Evolutionary conservation across 2,113 vertebrate genomes (phyloP).

Genomic region (Ariopsis seemanni): DNA sequence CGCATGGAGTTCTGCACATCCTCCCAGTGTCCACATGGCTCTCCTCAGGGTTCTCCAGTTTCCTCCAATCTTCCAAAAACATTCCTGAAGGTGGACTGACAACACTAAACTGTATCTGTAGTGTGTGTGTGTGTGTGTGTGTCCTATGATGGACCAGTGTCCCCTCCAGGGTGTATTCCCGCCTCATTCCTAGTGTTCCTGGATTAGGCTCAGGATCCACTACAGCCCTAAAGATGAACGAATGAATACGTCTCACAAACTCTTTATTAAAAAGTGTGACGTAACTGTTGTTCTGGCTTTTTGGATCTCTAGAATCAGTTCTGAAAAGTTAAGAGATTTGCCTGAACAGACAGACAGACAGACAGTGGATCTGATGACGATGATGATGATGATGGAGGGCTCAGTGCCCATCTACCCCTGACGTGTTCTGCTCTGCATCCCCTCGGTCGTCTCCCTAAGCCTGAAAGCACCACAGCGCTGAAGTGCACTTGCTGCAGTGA

Average conservation of each 20-base stretch:
- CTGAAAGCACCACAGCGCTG: neutral
- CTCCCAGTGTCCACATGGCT: neutral
- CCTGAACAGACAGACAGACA: neutral
- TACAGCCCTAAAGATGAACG: neutral
- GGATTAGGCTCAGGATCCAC: neutral
- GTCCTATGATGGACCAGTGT: neutral
- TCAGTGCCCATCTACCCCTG: neutral
- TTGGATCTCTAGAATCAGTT: too few relatives aligned
- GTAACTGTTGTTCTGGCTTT: neutral
- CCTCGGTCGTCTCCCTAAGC: neutral
- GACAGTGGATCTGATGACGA: neutral
- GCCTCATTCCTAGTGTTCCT: neutral
- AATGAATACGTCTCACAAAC: neutral
- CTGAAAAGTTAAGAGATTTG: neutral
- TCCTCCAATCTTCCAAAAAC: neutral
- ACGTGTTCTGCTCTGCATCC: neutral
- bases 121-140: neutral
- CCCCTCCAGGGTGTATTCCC: neutral
- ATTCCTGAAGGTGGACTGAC: neutral
- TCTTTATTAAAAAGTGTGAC: neutral
- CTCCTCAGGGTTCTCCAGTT: neutral
- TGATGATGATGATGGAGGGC: neutral
- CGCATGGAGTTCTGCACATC: neutral
- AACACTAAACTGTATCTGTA: neutral
- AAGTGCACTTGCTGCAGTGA: constrained; percentile 23